Base-by-base conservation (phyloP, 1,140 invertebrate species). In the Conus betulinus region DNA sequence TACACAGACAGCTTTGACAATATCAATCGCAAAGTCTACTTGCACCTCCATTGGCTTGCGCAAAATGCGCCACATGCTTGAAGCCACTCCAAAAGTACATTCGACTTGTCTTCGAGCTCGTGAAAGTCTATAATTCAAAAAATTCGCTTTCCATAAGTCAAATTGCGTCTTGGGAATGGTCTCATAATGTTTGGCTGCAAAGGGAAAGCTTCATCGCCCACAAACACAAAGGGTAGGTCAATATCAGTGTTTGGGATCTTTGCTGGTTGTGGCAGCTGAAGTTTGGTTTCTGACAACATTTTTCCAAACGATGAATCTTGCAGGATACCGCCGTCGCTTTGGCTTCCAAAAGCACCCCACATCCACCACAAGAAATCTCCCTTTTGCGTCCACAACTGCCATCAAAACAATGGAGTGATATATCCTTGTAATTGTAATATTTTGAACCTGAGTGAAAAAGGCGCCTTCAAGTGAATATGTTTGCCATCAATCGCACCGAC, bases 401-500 rank as follows among this genome's bases (percentile, higher is more conserved):
- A 95, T 86, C 0, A 95, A 67, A 53, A 94, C 91, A 78, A 94
- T 93, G 52, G 91, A 94, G 86, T 91, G 93, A 76, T 85, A 86
- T 88, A n/a, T 88, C 88, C 88, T 95, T 94, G 87, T 95, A 95
- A 88, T 95, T 95, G 82, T 89, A 93, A 86, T 93, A 94, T 52
- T 89, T 78, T 74, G 91, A 93, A n/a, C 93, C 93, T 84, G 84
- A 88, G 67, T 93, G 89, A 84, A 85, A 85, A 23, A 71, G 94
- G 94, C 63, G 90, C 88, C 87, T 93, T 86, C 39, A 96, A 94
- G 27, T 63, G 27, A 13, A 95, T 78, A 90, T 95, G 95, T 88
- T 95, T 95, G 8, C 95, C 95, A 93, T 96, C 95, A 11, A 96
- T 83, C 13, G 93, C 93, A 27, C 94, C 95, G 7, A 91, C 39